A percentile compares a stretch with the other conserved stretches of the same genome.
Conservation (phyloP, 2,113 vertebrate species). For the Stomatorhinus ivindoensis region DNA sequence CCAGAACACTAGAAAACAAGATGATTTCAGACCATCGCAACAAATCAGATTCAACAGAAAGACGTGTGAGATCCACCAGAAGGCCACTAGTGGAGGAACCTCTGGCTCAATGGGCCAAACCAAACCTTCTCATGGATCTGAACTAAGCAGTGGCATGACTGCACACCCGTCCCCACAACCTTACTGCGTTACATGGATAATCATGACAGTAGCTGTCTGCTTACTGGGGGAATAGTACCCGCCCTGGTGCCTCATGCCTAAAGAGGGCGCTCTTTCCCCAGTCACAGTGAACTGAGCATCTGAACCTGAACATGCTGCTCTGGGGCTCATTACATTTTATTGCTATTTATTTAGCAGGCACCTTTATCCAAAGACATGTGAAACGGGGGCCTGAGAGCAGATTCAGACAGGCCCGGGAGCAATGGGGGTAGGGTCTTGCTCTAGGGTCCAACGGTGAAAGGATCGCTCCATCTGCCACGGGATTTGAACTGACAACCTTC, state of each 20-base stretch:
- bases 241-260: neutral
- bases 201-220: neutral
- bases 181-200: neutral
- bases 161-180: neutral
- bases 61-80: neutral
- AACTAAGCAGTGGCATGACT: neutral
- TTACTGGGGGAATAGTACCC: neutral
- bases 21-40: neutral
- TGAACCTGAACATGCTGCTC: neutral
- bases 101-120: neutral
- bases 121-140: neutral
- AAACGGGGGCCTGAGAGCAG: neutral
- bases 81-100: neutral
- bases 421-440: neutral
- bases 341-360: neutral
- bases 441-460: neutral
- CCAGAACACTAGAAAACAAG: neutral
- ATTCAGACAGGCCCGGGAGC: neutral
- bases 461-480: neutral
- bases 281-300: neutral
- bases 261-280: slow-evolving; percentile 22
- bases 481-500: neutral
- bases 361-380: neutral
- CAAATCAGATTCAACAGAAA: neutral
- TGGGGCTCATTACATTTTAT: neutral